A percentile compares a stretch with the other conserved stretches of the same genome.
These are phyloP conservation scores for Tauraco hartlaubi DNA, from an alignment of 2,797 vertebrate species.

Conservation along the genomic window DNA sequence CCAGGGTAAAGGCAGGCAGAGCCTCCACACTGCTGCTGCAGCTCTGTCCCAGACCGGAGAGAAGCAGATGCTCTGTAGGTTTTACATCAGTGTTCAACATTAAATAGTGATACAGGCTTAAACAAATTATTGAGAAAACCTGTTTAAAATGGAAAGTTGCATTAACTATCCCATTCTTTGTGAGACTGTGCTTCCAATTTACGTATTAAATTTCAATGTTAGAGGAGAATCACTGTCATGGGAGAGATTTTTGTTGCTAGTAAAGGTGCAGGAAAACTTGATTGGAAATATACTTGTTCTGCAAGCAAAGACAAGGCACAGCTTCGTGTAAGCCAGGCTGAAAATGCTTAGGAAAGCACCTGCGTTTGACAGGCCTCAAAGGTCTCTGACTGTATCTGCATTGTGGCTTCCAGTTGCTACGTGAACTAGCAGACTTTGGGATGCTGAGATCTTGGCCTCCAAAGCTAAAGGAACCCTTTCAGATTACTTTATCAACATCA, in stretches of 20 bases:
- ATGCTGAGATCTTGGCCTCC: neutral
- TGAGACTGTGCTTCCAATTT: neutral
- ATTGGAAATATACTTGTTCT: neutral
- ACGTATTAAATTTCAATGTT: neutral
- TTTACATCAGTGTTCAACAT: neutral
- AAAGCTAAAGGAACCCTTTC: neutral
- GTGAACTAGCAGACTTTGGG: neutral
- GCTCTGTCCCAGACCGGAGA: neutral
- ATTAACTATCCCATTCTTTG: neutral
- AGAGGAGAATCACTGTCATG: neutral
- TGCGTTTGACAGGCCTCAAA: neutral
- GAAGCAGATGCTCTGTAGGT: neutral
- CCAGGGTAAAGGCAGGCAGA: neutral
- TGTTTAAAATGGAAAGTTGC: neutral
- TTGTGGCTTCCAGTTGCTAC: neutral
- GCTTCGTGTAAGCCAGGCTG: neutral
- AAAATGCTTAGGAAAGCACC: neutral
- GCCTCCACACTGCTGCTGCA: neutral
- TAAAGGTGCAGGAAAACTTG: neutral
- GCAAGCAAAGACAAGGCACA: neutral
- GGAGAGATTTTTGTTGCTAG: neutral
- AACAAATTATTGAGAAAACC: neutral
- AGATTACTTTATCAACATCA: neutral
- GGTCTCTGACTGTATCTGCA: neutral
- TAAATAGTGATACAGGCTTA: neutral